Evolutionary conservation across 2,888 invertebrate genomes (phyloP), one percentile per base, ranked within the genome.

Genomic region (Bombyx huttoni): DNA sequence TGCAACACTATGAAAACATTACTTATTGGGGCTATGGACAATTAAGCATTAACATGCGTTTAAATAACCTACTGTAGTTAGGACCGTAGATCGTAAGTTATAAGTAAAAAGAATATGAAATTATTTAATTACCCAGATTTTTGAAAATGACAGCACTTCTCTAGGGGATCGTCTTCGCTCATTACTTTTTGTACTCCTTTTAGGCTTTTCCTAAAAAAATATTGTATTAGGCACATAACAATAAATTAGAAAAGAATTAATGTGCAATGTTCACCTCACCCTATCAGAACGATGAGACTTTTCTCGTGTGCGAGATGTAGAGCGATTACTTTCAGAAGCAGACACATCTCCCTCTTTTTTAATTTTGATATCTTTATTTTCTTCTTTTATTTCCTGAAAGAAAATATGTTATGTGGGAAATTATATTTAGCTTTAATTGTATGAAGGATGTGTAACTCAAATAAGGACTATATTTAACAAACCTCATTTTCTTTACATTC

Each of bases 81-180:
- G n/a, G n/a, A n/a, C n/a, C n/a, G n/a, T n/a, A n/a, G n/a, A n/a
- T n/a, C n/a, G n/a, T n/a, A 24, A 24, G 24, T 24, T 24, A 24
- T 24, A 5, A 3, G 24, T 24, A 24, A 24, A 24, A 24, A 24
- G 24, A 24, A 24, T 24, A 24, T 24, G 24, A 24, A 24, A 24
- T 24, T 3, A 24, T n/a, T n/a, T n/a, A 46, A 79, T 84, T 78
- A 92, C 94, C 79, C 93, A 92, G 66, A 95, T 95, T 80, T 94
- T 94, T 51, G 93, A 92, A 75, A 94, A 95, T 0, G 94, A 94
- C 13, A 95, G 82, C 51, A 94, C 91, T 66, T 93, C 94, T 58
- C 90, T 81, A 8, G 90, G 89, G 49, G 91, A 89, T n/a, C 89
- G 78, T 52, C 86, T 85, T 51, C 90, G 89, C 54, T 86, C 86